A percentile compares a stretch with the other conserved stretches of the same genome.
Evolutionary conservation across 2,888 invertebrate species (phyloP).

Genomic region (Yponomeuta sedellus): DNA sequence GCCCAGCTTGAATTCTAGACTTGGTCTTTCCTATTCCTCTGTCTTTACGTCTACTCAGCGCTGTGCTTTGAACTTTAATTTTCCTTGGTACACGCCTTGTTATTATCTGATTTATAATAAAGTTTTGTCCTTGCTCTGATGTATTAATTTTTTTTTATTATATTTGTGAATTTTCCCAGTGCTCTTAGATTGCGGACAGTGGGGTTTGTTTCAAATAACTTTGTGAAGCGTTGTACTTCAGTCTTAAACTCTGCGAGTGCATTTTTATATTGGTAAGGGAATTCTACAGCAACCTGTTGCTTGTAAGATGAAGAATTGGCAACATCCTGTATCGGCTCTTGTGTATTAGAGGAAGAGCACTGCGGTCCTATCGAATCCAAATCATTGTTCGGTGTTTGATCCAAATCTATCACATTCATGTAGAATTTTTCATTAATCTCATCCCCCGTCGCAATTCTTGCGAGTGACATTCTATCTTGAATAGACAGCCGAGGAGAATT

Average conservation of each 20-base stretch:
- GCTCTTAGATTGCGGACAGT: slow-evolving; percentile 21
- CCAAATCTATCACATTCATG: slow-evolving; percentile 19
- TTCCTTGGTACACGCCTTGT: slow-evolving; percentile 1
- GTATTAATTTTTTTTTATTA: slow-evolving; percentile 5
- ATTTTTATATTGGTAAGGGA: slow-evolving; percentile 19
- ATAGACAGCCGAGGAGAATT: slow-evolving; percentile 21
- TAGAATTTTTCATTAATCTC: slow-evolving; percentile 21
- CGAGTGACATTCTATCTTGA: slow-evolving; percentile 21
- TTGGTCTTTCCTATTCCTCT: slow-evolving; percentile 1
- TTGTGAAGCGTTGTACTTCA: slow-evolving; percentile 14
- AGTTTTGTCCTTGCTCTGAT: slow-evolving; percentile 3
- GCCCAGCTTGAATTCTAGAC: not conserved
- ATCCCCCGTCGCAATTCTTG: slow-evolving; percentile 19
- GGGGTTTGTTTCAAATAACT: slow-evolving; percentile 14
- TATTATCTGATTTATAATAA: not conserved
- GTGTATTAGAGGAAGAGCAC: slow-evolving; percentile 17
- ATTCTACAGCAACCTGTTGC: slow-evolving; percentile 19
- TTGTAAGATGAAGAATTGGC: slow-evolving; percentile 20
- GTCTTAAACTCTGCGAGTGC: slow-evolving; percentile 20
- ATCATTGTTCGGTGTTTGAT: slow-evolving; percentile 20
- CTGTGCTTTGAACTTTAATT: not conserved
- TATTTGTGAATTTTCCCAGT: slow-evolving; percentile 18
- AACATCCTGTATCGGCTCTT: slow-evolving; percentile 14
- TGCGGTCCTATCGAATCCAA: slow-evolving; percentile 20
- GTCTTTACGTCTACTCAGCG: not conserved